These are phyloP conservation scores for Yponomeuta evonymella DNA, from an alignment of 2,888 invertebrate genomes.

Conservation along the genomic window DNA sequence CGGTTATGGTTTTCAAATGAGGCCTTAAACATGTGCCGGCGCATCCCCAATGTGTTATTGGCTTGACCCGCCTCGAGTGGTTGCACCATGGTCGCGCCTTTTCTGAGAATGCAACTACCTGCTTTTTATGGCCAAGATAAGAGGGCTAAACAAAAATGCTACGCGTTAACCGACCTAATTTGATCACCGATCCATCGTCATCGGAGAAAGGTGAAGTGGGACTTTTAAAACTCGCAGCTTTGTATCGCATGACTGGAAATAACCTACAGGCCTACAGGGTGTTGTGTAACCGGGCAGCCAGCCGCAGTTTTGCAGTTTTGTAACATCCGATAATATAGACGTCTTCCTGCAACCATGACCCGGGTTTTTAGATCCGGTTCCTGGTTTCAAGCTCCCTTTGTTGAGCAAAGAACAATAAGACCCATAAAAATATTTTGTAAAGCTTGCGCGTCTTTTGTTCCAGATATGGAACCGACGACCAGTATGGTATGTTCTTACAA, in stretches of 20 bases:
- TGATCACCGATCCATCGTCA: conserved; percentile 43
- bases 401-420: conserved; percentile 1
- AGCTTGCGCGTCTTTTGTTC: conserved; percentile 14
- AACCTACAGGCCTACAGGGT: conserved; percentile 27
- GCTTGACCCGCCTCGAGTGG: conserved; percentile 38
- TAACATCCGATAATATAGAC: not conserved
- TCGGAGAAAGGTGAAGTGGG: conserved; percentile 34
- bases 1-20: conserved; percentile 31
- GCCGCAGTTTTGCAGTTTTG: not conserved
- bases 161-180: conserved; percentile 52
- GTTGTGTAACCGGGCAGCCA: not conserved
- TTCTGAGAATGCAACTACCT: conserved; percentile 70
- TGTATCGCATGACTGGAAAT: conserved; percentile 39
- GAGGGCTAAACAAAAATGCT: conserved; percentile 50
- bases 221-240: conserved; percentile 48
- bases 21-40: conserved; percentile 34
- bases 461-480: conserved; percentile 8
- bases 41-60: conserved; percentile 23
- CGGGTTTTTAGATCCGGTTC: not conserved
- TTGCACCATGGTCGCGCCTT: conserved; percentile 26
- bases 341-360: not conserved
- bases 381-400: not conserved
- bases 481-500: conserved; percentile 12
- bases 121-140: conserved; percentile 62
- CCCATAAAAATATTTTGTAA: conserved; percentile 4